Evolutionary conservation across 2,797 vertebrate species (phyloP), one percentile per base, ranked within the genome.

Genomic region (Tokudaia tokunoshimensis): DNA sequence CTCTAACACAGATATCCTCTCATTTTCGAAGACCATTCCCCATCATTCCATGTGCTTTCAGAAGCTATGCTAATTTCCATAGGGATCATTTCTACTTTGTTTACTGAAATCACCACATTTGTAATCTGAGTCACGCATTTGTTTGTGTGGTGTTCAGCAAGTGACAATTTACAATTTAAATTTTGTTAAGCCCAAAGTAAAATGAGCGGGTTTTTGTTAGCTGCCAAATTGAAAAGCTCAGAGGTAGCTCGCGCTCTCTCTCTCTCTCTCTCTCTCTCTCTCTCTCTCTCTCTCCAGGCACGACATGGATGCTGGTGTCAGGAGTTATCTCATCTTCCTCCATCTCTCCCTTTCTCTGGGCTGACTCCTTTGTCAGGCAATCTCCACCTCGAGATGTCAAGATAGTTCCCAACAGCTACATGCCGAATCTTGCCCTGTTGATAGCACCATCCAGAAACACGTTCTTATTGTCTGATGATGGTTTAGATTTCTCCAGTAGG

Each of bases 131-230:
- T 97, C 94, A 86, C 0, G 0, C 52, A 61, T 85, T 92, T 95
- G 94, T 96, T 95, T 95, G 65, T 95, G 52, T 78, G 94, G n/a
- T 55, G 29, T 59, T 94, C 95, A 79, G 44, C 65, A 94, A 96
- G 65, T 78, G 87, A 94, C 79, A 22, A 76, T 92, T 85, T 97
- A 78, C 65, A 37, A 92, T 96, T 94, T 97, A 96, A 97, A 86
- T 95, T 85, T 65, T 44, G 85, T 63, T 83, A 86, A 78, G 59
- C 63, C 85, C 90, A 96, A 96, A 55, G 29, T 84, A 92, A 83
- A 93, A 96, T 14, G n/a, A 59, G 47, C 26, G 37, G 19, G 15
- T 67, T 17, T 94, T 94, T 95, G 29, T 94, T 93, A 75, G 59
- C 24, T 55, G 7, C 29, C 96, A 94, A 93, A 82, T 63, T 84